Base-by-base conservation (phyloP, 2,113 vertebrate genomes). In the Tenebrosternarchus preto region DNA sequence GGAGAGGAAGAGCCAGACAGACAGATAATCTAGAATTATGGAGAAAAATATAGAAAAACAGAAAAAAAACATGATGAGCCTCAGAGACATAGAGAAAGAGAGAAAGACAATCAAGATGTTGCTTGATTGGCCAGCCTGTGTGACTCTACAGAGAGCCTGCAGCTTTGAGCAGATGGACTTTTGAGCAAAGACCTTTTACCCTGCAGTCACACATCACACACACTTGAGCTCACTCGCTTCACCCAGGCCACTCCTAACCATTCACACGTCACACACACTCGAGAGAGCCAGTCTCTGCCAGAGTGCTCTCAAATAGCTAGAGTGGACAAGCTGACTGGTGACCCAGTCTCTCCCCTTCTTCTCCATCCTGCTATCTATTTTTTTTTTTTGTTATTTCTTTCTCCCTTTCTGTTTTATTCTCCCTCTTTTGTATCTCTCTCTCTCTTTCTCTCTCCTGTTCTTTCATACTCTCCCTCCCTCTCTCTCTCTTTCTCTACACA, bases 211-310 rank as follows among this genome's bases (percentile, higher is more conserved):
- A 71, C 59, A 57, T 59, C 82, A 64, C 78, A 29, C 68, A 76
- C 25, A 3, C 72, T 72, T 11, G 1, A 60, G 61, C n/a, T n/a
- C n/a, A n/a, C n/a, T n/a, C n/a, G n/a, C n/a, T n/a, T n/a, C n/a
- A n/a, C n/a, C n/a, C n/a, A n/a, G n/a, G n/a, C n/a, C n/a, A n/a
- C n/a, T n/a, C n/a, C n/a, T n/a, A n/a, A n/a, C n/a, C n/a, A n/a
- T n/a, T 3, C 60, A 63, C 55, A 71, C 59, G 66, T 59, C 82
- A 64, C 78, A 29, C 68, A 76, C 25, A 3, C 72, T 72, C 15
- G 1, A 60, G 61, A 43, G 27, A 80, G 68, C 68, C 79, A 84
- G 68, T 80, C 73, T 77, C 50, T 57, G 67, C 73, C 73, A 15
- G 73, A 73, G 66, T 64, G 63, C 60, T 76, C 78, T 84, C 60